Evolutionary conservation across 2,113 vertebrate species (phyloP).

Genomic region (Dromas ardeola): DNA sequence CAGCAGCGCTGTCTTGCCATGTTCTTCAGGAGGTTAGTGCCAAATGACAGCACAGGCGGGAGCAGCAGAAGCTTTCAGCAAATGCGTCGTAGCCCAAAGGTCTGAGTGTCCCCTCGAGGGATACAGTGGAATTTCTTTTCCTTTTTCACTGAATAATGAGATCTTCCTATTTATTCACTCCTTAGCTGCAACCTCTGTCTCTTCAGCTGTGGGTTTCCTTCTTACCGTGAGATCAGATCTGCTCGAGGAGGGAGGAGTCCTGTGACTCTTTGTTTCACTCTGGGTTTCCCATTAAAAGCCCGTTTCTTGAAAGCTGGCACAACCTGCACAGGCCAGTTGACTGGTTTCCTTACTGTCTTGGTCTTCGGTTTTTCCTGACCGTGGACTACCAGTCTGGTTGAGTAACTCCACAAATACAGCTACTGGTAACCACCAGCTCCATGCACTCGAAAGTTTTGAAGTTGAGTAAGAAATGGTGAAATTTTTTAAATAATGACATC

Average conservation of each 20-base stretch:
- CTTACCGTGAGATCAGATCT: neutral
- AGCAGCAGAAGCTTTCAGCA: constrained; percentile 1
- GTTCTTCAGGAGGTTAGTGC: constrained; percentile 52
- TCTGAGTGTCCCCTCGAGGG: neutral
- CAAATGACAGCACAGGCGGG: constrained; percentile 39
- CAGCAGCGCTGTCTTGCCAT: constrained; percentile 46
- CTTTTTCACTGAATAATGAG: neutral
- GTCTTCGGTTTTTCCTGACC: neutral
- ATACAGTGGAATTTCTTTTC: neutral
- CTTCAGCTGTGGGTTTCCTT: neutral
- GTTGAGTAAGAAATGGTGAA: neutral
- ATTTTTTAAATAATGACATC: neutral
- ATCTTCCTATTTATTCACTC: neutral
- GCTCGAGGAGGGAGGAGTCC: neutral
- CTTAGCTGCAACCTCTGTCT: neutral
- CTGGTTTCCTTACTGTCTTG: neutral
- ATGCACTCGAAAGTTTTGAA: neutral
- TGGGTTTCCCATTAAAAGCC: neutral
- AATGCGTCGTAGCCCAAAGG: neutral
- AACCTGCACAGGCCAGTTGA: neutral
- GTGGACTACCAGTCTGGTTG: neutral
- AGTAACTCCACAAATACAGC: neutral
- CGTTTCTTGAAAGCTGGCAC: neutral
- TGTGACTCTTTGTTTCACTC: neutral
- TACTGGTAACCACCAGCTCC: neutral